Evolutionary conservation across 2,797 vertebrate genomes (phyloP).

Genomic region (Pseudomugil gertrudae): DNA sequence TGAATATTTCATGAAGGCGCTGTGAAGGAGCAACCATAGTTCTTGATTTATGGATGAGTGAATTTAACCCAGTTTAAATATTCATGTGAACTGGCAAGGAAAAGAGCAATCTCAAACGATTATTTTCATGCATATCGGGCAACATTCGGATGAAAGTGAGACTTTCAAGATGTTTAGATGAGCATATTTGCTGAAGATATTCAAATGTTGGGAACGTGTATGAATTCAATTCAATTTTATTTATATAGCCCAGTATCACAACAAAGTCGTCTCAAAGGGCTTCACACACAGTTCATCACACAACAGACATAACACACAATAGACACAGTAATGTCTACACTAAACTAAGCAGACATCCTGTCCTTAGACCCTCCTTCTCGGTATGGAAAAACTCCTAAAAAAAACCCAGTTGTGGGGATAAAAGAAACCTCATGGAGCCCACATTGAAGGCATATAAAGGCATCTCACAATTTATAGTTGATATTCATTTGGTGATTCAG

Average conservation of each 20-base stretch:
- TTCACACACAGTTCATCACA: no score
- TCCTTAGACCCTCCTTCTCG: no score
- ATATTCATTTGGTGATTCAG: slow-evolving; percentile 6
- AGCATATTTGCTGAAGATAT: slow-evolving; percentile 19
- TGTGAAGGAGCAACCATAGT: slow-evolving; percentile 31
- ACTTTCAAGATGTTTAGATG: slow-evolving; percentile 29
- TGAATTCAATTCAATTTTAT: no score
- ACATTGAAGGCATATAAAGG: neutral
- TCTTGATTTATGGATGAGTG: slow-evolving; percentile 53
- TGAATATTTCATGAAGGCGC: slow-evolving; percentile 47
- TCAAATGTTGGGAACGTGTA: no score
- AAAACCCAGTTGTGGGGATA: no score
- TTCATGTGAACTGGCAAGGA: slow-evolving; percentile 39
- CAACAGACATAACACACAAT: no score
- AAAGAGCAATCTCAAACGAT: slow-evolving; percentile 35
- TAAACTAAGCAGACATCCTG: no score
- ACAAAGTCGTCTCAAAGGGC: no score
- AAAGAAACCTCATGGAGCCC: no score
- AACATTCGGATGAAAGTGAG: slow-evolving; percentile 21
- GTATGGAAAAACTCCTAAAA: no score
- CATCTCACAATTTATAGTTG: neutral
- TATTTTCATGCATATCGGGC: slow-evolving; percentile 14
- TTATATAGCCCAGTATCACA: no score
- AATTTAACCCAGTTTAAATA: slow-evolving; percentile 58
- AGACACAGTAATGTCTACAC: no score